These are phyloP conservation scores for Calliopum simillimum DNA, from an alignment of 2,888 invertebrate species.

Conservation along the genomic window DNA sequence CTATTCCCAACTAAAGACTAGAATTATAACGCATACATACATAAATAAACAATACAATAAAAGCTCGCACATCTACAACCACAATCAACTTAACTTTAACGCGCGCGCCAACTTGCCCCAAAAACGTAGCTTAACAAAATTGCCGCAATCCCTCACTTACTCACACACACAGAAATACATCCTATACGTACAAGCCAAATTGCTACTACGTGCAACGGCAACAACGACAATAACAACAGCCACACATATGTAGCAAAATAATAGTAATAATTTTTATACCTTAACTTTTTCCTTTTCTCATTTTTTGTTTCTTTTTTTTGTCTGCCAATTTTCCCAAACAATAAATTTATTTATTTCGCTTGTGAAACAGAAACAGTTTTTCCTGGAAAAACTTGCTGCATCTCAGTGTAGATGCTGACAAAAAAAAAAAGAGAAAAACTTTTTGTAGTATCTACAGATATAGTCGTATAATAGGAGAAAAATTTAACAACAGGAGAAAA, in stretches of 20 bases:
- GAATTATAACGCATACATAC: too few species aligned
- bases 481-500: not conserved
- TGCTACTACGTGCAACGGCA: slow-evolving; percentile 3
- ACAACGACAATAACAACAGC: not conserved
- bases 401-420: not conserved
- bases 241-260: slow-evolving; percentile 2
- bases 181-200: not conserved
- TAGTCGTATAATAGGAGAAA: too few species aligned
- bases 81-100: too few species aligned
- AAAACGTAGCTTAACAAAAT: slow-evolving; percentile 6
- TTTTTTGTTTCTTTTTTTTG: not conserved
- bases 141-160: slow-evolving; percentile 4
- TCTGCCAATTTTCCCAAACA: slow-evolving; percentile 5
- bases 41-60: too few species aligned
- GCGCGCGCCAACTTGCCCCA: too few species aligned
- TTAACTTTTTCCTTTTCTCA: slow-evolving; percentile 1
- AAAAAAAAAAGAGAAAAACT: not conserved
- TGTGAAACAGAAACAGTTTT: slow-evolving; percentile 20
- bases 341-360: slow-evolving; percentile 24
- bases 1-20: too few species aligned
- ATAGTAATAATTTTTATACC: slow-evolving; percentile 19
- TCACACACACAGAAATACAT: not conserved
- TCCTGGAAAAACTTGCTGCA: slow-evolving; percentile 1
- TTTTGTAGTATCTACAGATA: too few species aligned
- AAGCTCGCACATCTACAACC: too few species aligned